Conservation (phyloP, 2,888 invertebrate genomes). For the Encarsia formosa region DNA sequence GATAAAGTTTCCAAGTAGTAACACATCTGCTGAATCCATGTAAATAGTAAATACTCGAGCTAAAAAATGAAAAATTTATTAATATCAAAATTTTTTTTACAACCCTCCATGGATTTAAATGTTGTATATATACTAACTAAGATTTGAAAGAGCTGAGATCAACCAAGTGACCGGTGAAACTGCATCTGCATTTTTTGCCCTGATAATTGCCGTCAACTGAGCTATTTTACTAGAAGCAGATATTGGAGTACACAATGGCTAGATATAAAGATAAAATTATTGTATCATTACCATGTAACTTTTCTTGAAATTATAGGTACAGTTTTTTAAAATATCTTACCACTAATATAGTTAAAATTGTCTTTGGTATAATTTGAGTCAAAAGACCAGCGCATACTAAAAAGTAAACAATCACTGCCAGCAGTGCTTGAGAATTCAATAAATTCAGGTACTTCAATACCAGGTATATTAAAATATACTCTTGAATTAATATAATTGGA, state of each 20-base stretch:
- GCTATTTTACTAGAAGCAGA: conserved; percentile 79
- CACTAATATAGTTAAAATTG: conserved; percentile 59
- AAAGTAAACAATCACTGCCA: conserved; percentile 47
- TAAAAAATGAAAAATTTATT: conserved; percentile 43
- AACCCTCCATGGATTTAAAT: not conserved
- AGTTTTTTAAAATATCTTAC: conserved; percentile 53
- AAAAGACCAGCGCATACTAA: conserved; percentile 44
- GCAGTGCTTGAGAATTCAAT: conserved; percentile 50
- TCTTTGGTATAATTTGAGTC: conserved; percentile 52
- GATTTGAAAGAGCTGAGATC: conserved; percentile 75
- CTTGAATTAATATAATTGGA: conserved; percentile 73
- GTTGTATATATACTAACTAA: conserved; percentile 59
- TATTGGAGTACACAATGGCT: conserved; percentile 63
- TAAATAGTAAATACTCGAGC: conserved; percentile 77
- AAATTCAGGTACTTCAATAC: conserved; percentile 65
- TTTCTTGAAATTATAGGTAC: not conserved
- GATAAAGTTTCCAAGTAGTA: conserved; percentile 69
- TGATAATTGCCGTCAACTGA: conserved; percentile 70
- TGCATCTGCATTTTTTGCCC: conserved; percentile 68
- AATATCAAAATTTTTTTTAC: not conserved
- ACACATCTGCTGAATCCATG: conserved; percentile 71
- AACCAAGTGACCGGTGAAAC: conserved; percentile 78
- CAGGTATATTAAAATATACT: conserved; percentile 67
- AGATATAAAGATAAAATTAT: conserved; percentile 8
- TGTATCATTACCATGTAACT: not conserved